Conservation (phyloP, 2,113 vertebrate genomes). For the Albula glossodonta region DNA sequence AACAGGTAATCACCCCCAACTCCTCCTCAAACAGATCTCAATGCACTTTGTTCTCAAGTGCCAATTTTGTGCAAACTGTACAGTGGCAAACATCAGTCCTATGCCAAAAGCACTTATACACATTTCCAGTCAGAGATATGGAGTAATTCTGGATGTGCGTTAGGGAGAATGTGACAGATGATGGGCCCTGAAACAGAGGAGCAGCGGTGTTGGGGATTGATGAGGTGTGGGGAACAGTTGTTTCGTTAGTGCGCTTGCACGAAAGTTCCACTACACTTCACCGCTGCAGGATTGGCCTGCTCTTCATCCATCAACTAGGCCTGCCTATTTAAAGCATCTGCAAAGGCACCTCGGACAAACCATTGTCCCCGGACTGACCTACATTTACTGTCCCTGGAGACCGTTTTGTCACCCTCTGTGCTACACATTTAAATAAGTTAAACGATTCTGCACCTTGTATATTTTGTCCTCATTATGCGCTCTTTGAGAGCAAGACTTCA, state of each 20-base stretch:
- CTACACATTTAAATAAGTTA: neutral
- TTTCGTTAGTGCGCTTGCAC: neutral
- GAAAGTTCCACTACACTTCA: neutral
- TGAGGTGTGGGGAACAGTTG: conserved; percentile 10
- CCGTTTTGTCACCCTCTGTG: neutral
- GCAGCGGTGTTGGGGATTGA: neutral
- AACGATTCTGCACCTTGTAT: neutral
- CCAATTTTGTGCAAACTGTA: neutral
- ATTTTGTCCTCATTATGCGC: neutral
- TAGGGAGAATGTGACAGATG: conserved; percentile 1
- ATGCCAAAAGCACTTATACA: neutral
- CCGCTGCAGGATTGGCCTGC: neutral
- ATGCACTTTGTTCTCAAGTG: neutral
- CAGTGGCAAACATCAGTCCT: neutral
- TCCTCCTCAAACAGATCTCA: neutral
- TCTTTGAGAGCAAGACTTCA: neutral
- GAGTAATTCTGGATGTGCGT: neutral
- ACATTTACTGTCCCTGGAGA: neutral
- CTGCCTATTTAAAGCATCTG: neutral
- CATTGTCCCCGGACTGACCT: neutral
- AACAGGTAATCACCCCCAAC: neutral
- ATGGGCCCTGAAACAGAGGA: neutral
- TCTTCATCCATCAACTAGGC: neutral
- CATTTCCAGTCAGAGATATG: neutral
- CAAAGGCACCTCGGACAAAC: conserved; percentile 3